Evolutionary conservation across 2,888 invertebrate genomes (phyloP).

Genomic region (Lycaena phlaeas): DNA sequence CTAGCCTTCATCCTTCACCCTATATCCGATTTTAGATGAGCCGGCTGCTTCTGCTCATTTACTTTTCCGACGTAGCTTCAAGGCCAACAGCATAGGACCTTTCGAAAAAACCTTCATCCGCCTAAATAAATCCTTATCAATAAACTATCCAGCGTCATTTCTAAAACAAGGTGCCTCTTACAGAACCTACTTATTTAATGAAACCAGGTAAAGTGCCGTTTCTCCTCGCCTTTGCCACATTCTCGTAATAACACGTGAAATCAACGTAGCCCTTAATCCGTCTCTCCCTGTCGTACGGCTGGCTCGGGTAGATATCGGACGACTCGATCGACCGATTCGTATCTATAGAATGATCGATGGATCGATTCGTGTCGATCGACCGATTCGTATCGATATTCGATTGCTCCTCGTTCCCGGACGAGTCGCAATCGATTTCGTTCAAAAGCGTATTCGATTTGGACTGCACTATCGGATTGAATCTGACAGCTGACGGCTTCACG

Average conservation of each 20-base stretch:
- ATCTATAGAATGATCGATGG: too few species aligned
- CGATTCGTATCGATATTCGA: constrained; percentile 51
- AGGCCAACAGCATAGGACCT: too few species aligned
- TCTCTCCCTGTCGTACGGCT: constrained; percentile 74
- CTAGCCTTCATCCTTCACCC: too few species aligned
- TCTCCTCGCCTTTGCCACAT: constrained; percentile 77
- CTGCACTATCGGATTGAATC: constrained; percentile 76
- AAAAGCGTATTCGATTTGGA: constrained; percentile 57
- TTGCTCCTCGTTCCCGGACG: constrained; percentile 41
- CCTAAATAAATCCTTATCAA: too few species aligned
- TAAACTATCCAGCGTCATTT: too few species aligned
- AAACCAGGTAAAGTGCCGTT: constrained; percentile 78
- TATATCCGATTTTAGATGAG: too few species aligned
- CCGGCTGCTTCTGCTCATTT: too few species aligned
- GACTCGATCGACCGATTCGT: constrained; percentile 47
- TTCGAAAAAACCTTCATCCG: too few species aligned
- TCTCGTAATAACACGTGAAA: constrained; percentile 84
- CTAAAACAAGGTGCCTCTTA: too few species aligned
- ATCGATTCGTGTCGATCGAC: constrained; percentile 24
- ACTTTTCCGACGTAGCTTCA: too few species aligned
- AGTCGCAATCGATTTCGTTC: constrained; percentile 58
- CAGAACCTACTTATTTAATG: constrained; percentile 66
- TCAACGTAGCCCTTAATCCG: constrained; percentile 87
- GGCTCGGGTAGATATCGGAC: constrained; percentile 51
- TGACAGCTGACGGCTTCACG: constrained; percentile 35